Base-by-base conservation (phyloP, 2,113 vertebrate genomes). In the Sylvietta virens region DNA sequence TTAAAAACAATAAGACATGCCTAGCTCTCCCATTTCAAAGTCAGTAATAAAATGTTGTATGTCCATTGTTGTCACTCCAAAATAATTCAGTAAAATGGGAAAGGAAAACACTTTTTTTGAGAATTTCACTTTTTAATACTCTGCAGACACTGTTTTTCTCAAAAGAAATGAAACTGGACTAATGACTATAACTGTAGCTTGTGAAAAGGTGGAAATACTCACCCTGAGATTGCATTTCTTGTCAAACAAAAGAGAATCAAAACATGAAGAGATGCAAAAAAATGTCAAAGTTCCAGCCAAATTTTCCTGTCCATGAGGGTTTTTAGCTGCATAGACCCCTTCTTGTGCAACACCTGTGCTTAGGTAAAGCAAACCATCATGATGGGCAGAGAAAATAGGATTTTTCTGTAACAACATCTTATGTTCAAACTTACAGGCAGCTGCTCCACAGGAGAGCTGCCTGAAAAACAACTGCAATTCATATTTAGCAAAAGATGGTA, bases 51-150 rank as follows among this genome's bases (percentile, higher is more conserved):
- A 45, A 28, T 24, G 5, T 10, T 67, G 12, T 10, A 30, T 0
- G 2, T 40, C 48, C 37, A 44, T 47, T 0, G 0, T 1, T 60
- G 13, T 24, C 28, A 18, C 12, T 69, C 20, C 20, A 26, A 73
- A 44, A 45, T 35, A 65, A 66, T 9, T 69, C 20, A 31, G 21
- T 10, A 15, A 12, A 37, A 85, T 22, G 44, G 13, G 13, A 78
- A 58, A 58, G 2, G 2, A 61, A 94, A 81, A 6, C 12, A 35
- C 3, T 40, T 15, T 51, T 82, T 78, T 33, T 15, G 7, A 73
- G n/a, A 24, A 21, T 67, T 90, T 88, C 15, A 30, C 14, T 82
- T 54, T 40, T 13, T 10, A 83, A 6, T n/a, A 7, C 10, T 73
- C 69, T 57, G 28, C 31, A 80, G 20, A 64, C 7, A 12, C 5